phyloP scores from a whole-genome alignment of 1,140 invertebrate species.

The Sycobia sp. region DNA sequence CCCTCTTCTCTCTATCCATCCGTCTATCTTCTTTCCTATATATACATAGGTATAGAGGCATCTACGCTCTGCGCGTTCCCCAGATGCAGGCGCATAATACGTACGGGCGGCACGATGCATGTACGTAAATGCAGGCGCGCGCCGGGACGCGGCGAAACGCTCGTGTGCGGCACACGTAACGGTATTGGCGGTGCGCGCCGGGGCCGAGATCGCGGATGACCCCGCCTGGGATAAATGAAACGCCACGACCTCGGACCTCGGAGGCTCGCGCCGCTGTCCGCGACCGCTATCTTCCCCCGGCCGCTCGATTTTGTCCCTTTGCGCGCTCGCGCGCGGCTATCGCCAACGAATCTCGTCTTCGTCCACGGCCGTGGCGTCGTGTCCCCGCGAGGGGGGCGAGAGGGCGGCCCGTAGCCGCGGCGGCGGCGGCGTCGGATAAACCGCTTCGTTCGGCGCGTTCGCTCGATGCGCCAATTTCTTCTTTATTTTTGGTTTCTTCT shows the following conservation, averaged over 20 bases:
- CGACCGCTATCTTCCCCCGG: constrained; percentile 36
- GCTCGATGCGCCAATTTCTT: constrained; percentile 24
- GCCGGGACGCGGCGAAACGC: constrained; percentile 26
- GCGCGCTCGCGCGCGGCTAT: constrained; percentile 17
- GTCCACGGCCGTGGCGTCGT: constrained; percentile 2
- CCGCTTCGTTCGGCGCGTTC: constrained; percentile 13
- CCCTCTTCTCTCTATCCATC: constrained; percentile 9
- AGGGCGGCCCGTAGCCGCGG: too few relatives aligned
- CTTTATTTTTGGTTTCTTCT: neutral
- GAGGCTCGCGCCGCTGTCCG: constrained; percentile 40
- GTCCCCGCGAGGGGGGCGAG: neutral
- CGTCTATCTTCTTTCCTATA: constrained; percentile 10
- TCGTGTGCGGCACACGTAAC: too few relatives aligned
- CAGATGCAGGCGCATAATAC: too few relatives aligned
- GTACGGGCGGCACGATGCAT: neutral
- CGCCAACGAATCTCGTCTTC: too few relatives aligned
- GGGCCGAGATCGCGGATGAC: constrained; percentile 55
- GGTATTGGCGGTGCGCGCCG: too few relatives aligned
- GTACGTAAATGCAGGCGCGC: neutral
- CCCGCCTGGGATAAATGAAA: constrained; percentile 59
- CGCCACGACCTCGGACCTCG: constrained; percentile 56
- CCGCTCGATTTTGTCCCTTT: constrained; percentile 4
- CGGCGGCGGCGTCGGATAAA: constrained; percentile 30
- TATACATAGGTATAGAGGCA: too few relatives aligned
- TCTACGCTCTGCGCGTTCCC: too few relatives aligned